These are phyloP conservation scores for Drosophila seguyi DNA, from an alignment of 1,140 invertebrate species.

Conservation along the genomic window DNA sequence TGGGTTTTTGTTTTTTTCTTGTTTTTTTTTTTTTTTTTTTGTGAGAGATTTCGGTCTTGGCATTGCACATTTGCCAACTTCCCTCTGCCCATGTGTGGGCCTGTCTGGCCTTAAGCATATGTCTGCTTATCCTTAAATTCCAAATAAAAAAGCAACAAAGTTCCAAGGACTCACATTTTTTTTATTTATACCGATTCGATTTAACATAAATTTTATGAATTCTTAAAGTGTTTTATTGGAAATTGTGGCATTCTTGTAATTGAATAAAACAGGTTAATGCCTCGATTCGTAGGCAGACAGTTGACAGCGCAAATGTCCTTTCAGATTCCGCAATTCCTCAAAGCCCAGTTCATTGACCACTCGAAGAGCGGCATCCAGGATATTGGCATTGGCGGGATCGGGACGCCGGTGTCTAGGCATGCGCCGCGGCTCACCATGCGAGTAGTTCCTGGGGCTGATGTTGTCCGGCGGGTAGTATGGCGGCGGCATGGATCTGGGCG, in stretches of 20 bases:
- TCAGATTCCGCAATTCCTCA: not conserved
- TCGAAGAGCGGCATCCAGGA: not conserved
- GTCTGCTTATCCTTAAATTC: not conserved
- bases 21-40: not conserved
- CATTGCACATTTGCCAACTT: slow-evolving; percentile 22
- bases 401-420: no score
- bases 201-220: not conserved
- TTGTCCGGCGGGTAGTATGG: no score
- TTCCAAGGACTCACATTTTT: not conserved
- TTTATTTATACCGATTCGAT: not conserved
- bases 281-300: not conserved
- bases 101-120: not conserved
- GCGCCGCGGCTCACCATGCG: not conserved
- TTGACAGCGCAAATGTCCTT: not conserved
- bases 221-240: not conserved
- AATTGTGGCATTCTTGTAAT: no score
- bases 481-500: no score
- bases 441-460: not conserved
- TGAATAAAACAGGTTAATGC: no score
- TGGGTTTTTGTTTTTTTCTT: slow-evolving; percentile 20
- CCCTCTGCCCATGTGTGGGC: not conserved
- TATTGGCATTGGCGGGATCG: not conserved
- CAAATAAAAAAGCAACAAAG: not conserved
- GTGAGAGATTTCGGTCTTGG: slow-evolving; percentile 32
- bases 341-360: not conserved